phyloP scores from a whole-genome alignment of 2,888 invertebrate species.

The Meghimatium bilineatum region DNA sequence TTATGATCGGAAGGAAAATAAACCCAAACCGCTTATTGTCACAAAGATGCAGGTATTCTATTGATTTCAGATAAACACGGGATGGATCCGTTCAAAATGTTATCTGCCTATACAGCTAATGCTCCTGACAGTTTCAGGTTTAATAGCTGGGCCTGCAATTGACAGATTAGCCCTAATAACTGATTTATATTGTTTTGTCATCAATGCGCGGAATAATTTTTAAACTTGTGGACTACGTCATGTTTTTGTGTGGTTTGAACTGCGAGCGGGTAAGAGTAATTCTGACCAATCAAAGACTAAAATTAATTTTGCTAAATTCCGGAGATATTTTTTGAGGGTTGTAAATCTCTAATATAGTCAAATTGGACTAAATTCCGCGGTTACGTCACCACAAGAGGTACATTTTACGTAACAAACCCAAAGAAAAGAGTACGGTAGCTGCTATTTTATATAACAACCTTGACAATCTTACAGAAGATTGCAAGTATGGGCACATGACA shows the following conservation, averaged over 20 bases:
- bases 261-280: too few relatives aligned
- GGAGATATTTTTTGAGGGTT: too few relatives aligned
- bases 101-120: not conserved
- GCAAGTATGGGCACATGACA: too few relatives aligned
- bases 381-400: too few relatives aligned
- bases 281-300: too few relatives aligned
- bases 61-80: conserved; percentile 2
- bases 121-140: conserved; percentile 1
- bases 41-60: conserved; percentile 23
- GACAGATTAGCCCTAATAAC: conserved; percentile 18
- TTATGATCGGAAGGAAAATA: not conserved
- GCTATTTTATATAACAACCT: too few relatives aligned
- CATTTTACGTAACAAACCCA: too few relatives aligned
- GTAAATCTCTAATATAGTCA: too few relatives aligned
- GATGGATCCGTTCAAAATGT: not conserved
- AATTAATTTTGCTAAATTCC: too few relatives aligned
- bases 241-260: not conserved
- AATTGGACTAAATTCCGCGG: too few relatives aligned
- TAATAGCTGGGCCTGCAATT: conserved; percentile 11
- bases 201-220: not conserved
- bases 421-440: too few relatives aligned
- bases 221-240: not conserved
- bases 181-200: conserved; percentile 3
- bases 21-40: conserved; percentile 27
- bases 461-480: too few relatives aligned